Evolutionary conservation across 2,113 vertebrate genomes (phyloP), one percentile per base, ranked within the genome.

Genomic region (Miniopterus natalensis): DNA sequence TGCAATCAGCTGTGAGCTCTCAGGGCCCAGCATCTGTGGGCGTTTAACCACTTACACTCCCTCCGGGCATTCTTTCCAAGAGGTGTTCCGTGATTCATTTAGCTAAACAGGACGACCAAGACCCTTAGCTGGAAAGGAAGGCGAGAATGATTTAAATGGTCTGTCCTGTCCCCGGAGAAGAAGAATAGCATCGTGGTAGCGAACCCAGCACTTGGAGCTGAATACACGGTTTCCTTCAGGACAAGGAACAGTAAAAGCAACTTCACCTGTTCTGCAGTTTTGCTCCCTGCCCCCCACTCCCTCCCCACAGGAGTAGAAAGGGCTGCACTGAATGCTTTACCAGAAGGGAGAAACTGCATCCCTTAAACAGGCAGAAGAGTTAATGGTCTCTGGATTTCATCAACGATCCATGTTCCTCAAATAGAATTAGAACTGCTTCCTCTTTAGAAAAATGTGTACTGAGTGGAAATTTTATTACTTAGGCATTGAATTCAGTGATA

Each of bases 361-460:
- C 36, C 84, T 89, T 75, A 89, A 36, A 91, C 49, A 74, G n/a
- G 27, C 55, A 90, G 47, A 91, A 90, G 93, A 88, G 65, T 90
- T 87, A 89, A 84, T 89, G 63, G 84, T 91, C 81, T 91, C 68
- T 55, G 79, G 75, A 87, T 88, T 84, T 87, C 75, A 87, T 84
- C 87, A 84, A 40, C 13, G 0, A 95, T 93, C 96, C 87, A 81
- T 92, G 95, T 75, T 95, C 84, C 92, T 74, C 55, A 97, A 95
- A 95, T 92, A 96, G 96, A 92, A 84, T 87, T 87, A 95, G 66
- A 94, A 84, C 31, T n/a, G 87, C 84, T 93, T 95, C 65, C 47
- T 90, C 8, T 63, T 21, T 49, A 88, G 49, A 96, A 87, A 91
- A 78, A 70, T 92, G 81, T 90, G 73, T 92, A 90, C 85, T 47